Evolutionary conservation across 2,888 invertebrate species (phyloP), one percentile per base, ranked within the genome.

Genomic region (Stenodera caucasica): DNA sequence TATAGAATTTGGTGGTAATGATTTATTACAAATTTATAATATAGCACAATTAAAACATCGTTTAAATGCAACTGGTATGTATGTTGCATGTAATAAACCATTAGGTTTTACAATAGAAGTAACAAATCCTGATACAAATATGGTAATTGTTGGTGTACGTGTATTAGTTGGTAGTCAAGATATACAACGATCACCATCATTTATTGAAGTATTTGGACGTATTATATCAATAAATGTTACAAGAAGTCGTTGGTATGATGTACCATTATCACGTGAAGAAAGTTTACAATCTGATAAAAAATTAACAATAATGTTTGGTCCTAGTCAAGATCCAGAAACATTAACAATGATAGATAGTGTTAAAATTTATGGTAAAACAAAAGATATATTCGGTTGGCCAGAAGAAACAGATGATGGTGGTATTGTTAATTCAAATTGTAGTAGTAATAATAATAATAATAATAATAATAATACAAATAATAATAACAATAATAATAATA

Each of bases 361-460:
- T 21, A 96, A 96, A 84, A 89, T 94, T 77, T 97, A 97, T 77
- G 96, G 96, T 1, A 96, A 96, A 81, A 92, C 94, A 1, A 98
- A 98, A 80, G 97, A 97, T 77, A 85, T 90, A 0, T 96, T 98
- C 75, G 96, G 96, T 45, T 98, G 97, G 98, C 96, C 96, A 0
- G 97, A 98, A 77, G 97, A 98, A 74, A 88, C 86, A 8, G 96
- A 97, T 73, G 97, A 97, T 64, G 79, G 76, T 5, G 63, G 76
- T 30, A 62, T 76, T 6, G 73, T 77, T 8, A 71, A 74, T 40
- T 65, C 75, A 12, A 65, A 73, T 4, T 71, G 12, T 68, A 71
- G 14, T 62, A 76, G 2, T 50, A 29, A 51, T n/a, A n/a, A n/a
- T n/a, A n/a, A n/a, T n/a, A n/a, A n/a, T n/a, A n/a, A n/a, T n/a